phyloP scores from a whole-genome alignment of 2,888 invertebrate genomes.

The Cheilosia urbana region DNA sequence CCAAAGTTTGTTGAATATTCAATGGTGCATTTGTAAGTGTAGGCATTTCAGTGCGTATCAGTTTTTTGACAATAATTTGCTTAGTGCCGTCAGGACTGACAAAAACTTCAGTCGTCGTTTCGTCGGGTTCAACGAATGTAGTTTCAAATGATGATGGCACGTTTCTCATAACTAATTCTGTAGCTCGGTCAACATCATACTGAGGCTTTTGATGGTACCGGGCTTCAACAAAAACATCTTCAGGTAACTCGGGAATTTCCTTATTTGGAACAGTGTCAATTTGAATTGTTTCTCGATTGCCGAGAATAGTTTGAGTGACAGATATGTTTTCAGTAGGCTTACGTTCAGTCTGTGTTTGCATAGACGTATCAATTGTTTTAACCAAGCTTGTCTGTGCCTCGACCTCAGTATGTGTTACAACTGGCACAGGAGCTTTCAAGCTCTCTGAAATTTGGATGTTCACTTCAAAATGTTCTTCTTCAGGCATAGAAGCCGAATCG shows the following conservation, averaged over 20 bases:
- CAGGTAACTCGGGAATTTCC: constrained; percentile 85
- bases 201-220: constrained; percentile 86
- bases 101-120: constrained; percentile 91
- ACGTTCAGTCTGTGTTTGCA: constrained; percentile 83
- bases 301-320: constrained; percentile 87
- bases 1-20: constrained; percentile 83
- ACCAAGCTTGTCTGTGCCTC: constrained; percentile 87
- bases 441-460: constrained; percentile 89
- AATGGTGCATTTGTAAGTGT: constrained; percentile 79
- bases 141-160: constrained; percentile 92
- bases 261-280: constrained; percentile 87
- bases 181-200: constrained; percentile 85
- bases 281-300: constrained; percentile 89
- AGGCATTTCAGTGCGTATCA: constrained; percentile 85
- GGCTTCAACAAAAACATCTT: constrained; percentile 89
- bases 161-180: constrained; percentile 89
- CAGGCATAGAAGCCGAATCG: constrained; percentile 89
- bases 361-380: constrained; percentile 80
- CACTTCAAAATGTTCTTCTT: constrained; percentile 86
- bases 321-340: constrained; percentile 87
- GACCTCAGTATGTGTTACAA: constrained; percentile 83
- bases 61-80: constrained; percentile 90
- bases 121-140: constrained; percentile 91
- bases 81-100: constrained; percentile 92
- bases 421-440: constrained; percentile 83